Percentiles rank a stretch among this genome's conserved stretches.
Conservation (phyloP, 2,888 invertebrate species). For the Julus scandinavius region DNA sequence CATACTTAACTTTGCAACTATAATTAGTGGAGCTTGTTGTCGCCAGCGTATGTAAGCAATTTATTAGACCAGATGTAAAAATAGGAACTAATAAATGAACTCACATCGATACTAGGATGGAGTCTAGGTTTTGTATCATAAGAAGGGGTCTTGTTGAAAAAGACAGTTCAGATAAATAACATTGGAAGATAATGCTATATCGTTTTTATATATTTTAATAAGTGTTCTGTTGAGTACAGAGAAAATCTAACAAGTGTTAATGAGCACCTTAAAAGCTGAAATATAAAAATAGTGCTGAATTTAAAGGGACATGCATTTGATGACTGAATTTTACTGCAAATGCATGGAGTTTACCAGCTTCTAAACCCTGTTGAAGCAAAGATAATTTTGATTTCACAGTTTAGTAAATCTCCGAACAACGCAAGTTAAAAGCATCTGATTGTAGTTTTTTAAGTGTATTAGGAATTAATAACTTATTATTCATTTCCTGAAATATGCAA, state of each 20-base stretch:
- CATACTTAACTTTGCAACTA: not conserved
- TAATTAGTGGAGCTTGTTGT: not conserved
- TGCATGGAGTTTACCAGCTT: not conserved
- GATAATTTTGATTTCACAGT: not conserved
- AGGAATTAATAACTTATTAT: no score
- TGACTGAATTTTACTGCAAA: no score
- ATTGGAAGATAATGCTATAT: not conserved
- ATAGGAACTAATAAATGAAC: not conserved
- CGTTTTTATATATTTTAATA: not conserved
- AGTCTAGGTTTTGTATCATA: no score
- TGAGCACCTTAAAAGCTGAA: slow-evolving; percentile 33
- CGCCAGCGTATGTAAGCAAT: not conserved
- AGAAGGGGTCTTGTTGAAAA: no score
- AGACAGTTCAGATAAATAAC: not conserved
- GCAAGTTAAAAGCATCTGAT: not conserved
- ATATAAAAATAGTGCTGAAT: slow-evolving; percentile 31
- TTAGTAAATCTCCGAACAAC: not conserved
- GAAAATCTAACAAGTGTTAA: slow-evolving; percentile 26
- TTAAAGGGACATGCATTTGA: not conserved
- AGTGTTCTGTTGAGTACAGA: slow-evolving; percentile 8
- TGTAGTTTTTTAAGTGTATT: no score
- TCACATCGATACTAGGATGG: not conserved
- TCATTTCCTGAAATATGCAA: not conserved
- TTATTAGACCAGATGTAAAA: not conserved
- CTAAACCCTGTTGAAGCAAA: not conserved